These are phyloP conservation scores for Sympetrum striolatum DNA, from an alignment of 2,888 invertebrate genomes.

Conservation along the genomic window DNA sequence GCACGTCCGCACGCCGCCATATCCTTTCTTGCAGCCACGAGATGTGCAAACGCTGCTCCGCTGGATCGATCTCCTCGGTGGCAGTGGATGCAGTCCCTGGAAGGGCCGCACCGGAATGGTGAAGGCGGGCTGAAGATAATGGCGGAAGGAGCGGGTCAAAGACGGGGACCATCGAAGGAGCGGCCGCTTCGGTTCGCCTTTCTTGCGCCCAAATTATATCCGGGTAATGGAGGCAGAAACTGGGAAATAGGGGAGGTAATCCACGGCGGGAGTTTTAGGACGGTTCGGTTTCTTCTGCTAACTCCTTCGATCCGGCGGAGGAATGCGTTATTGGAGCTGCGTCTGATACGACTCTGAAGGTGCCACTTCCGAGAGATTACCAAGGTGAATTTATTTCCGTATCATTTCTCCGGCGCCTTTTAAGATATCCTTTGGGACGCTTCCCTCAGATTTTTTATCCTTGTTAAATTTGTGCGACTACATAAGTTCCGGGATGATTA, in stretches of 20 bases:
- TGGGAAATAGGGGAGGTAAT: background rate
- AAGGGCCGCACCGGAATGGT: background rate
- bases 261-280: too few relatives aligned
- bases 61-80: background rate
- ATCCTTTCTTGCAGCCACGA: background rate
- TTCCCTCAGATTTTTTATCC: too few relatives aligned
- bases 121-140: background rate
- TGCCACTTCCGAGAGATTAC: too few relatives aligned
- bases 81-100: background rate
- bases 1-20: background rate
- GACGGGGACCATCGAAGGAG: background rate
- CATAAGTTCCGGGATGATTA: too few relatives aligned
- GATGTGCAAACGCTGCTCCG: background rate
- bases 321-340: too few relatives aligned
- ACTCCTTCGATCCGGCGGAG: too few relatives aligned
- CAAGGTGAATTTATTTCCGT: too few relatives aligned
- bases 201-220: background rate
- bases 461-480: too few relatives aligned
- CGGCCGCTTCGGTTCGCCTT: background rate
- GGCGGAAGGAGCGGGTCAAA: background rate
- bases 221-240: background rate
- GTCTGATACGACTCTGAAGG: too few relatives aligned
- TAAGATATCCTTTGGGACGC: too few relatives aligned
- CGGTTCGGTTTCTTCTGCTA: too few relatives aligned
- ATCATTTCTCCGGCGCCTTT: too few relatives aligned